These are phyloP conservation scores for Phylloscopus whistleri DNA, from an alignment of 2,113 vertebrate species.

Conservation along the genomic window DNA sequence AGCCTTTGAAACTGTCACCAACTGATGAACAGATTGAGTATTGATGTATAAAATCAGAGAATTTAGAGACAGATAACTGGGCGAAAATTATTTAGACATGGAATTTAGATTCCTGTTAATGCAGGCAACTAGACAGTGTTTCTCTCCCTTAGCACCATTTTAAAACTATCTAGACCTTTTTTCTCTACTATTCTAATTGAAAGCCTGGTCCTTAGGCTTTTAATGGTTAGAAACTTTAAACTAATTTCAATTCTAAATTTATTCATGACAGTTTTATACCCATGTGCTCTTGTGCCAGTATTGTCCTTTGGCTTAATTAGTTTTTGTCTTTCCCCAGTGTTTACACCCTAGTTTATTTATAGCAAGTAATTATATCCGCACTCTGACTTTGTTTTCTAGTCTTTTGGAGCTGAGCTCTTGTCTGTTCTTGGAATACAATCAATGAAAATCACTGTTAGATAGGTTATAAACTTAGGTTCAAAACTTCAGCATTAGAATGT, in stretches of 20 bases:
- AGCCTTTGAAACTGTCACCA: neutral
- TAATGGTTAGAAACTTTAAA: neutral
- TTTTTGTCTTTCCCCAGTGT: neutral
- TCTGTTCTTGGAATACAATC: neutral
- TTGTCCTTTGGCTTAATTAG: neutral
- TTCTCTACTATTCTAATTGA: neutral
- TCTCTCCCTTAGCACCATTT: neutral
- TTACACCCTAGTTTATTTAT: neutral
- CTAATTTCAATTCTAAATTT: neutral
- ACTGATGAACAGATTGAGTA: neutral
- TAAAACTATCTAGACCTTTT: neutral
- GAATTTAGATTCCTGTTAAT: neutral
- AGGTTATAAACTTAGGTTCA: neutral
- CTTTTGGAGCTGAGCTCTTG: neutral
- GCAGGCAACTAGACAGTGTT: neutral
- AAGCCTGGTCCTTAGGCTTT: neutral
- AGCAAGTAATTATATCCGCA: neutral
- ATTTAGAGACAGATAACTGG: neutral
- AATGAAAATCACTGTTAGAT: neutral
- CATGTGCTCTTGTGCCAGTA: neutral
- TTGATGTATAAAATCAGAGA: neutral
- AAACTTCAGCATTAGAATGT: neutral
- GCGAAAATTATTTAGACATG: neutral
- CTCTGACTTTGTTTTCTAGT: neutral
- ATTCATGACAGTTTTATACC: neutral